phyloP scores from a whole-genome alignment of 2,888 invertebrate species.

The Aricia artaxerxes region DNA sequence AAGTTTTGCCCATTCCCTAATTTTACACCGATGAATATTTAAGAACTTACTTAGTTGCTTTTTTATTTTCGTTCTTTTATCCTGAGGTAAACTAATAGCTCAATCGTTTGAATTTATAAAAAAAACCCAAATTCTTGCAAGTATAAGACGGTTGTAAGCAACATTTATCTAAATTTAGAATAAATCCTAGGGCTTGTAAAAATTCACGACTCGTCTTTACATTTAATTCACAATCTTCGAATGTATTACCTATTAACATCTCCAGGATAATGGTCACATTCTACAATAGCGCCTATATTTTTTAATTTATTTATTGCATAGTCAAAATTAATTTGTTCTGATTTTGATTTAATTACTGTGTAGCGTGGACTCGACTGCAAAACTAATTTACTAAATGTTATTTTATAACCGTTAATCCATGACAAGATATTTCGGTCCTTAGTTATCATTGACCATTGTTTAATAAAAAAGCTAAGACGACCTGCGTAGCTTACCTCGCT shows the following conservation, averaged over 20 bases:
- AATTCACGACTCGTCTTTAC: neutral
- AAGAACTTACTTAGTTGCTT: neutral
- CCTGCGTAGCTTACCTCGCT: too few relatives aligned
- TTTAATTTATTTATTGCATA: neutral
- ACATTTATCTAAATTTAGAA: neutral
- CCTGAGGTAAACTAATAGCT: neutral
- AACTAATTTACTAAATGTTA: too few relatives aligned
- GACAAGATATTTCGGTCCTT: too few relatives aligned
- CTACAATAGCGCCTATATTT: too few relatives aligned
- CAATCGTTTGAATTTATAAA: neutral
- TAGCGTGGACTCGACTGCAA: neutral
- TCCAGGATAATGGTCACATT: too few relatives aligned
- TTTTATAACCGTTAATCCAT: too few relatives aligned
- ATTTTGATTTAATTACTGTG: neutral
- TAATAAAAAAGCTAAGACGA: too few relatives aligned
- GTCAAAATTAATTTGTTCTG: neutral
- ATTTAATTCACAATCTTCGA: neutral
- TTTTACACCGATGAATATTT: neutral
- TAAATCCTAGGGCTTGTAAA: neutral
- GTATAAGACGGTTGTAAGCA: too few relatives aligned
- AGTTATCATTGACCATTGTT: too few relatives aligned
- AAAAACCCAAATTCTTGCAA: neutral
- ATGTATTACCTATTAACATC: neutral
- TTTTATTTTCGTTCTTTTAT: neutral
- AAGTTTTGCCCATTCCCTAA: neutral